These are phyloP conservation scores for Actinia equina DNA, from an alignment of 64 coral and sea anemone species.

Conservation along the genomic window DNA sequence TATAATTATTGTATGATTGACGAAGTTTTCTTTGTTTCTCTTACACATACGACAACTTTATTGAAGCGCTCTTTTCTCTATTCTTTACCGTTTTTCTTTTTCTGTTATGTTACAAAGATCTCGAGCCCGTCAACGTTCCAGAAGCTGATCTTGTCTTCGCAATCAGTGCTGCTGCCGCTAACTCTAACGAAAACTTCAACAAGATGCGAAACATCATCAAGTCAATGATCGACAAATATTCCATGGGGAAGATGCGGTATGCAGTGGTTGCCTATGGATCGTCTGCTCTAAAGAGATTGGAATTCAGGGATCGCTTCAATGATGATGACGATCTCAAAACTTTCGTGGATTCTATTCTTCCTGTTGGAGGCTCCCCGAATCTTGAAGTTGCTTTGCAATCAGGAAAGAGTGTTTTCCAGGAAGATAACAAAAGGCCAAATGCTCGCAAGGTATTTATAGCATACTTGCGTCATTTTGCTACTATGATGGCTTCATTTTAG, in stretches of 20 bases:
- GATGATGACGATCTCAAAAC: constrained; percentile 52
- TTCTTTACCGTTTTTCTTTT: background rate
- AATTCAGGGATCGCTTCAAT: constrained; percentile 34
- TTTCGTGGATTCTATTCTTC: constrained; percentile 26
- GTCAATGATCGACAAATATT: constrained; percentile 63
- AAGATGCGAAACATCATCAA: constrained; percentile 62
- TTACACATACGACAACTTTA: too few species aligned
- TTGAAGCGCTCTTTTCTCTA: background rate
- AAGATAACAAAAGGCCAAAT: constrained; percentile 33
- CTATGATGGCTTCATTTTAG: too few species aligned
- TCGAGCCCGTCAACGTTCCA: constrained; percentile 14
- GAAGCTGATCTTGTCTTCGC: constrained; percentile 73
- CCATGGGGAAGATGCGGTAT: constrained; percentile 49
- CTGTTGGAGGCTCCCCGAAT: constrained; percentile 18
- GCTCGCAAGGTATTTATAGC: constrained; percentile 26
- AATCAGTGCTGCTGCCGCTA: constrained; percentile 44
- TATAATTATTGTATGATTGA: too few species aligned
- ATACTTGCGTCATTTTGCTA: background rate
- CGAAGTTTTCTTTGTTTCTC: too few species aligned
- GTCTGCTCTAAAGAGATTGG: constrained; percentile 27
- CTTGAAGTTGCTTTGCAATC: constrained; percentile 58
- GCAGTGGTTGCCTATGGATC: constrained; percentile 73
- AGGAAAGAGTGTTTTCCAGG: constrained; percentile 53
- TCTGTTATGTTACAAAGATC: background rate
- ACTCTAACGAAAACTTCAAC: constrained; percentile 51